Conservation (phyloP, 2,797 vertebrate species). For the Menidia menidia region DNA sequence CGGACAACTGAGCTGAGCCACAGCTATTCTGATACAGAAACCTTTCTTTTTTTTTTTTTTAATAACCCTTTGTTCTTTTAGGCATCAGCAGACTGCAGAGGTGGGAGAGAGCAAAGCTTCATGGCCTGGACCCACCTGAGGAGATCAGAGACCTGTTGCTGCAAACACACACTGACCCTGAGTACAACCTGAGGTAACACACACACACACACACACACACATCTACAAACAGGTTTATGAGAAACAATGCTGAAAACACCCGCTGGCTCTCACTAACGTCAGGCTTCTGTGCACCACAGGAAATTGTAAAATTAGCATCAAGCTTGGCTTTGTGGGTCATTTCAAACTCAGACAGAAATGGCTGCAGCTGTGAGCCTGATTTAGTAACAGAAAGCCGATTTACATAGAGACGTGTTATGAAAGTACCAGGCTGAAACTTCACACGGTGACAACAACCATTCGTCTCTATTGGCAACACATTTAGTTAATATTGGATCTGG, state of each 20-base stretch:
- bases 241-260: too few relatives aligned
- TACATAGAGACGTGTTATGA: background rate
- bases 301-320: too few relatives aligned
- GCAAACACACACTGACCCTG: conserved; percentile 69
- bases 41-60: too few relatives aligned
- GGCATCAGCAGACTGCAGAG: conserved; percentile 89
- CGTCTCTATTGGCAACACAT: too few relatives aligned
- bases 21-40: too few relatives aligned
- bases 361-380: background rate
- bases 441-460: too few relatives aligned
- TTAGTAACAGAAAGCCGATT: background rate
- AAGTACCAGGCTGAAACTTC: background rate
- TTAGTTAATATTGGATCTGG: too few relatives aligned
- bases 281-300: too few relatives aligned
- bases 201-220: conserved; percentile 10
- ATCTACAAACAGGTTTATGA: background rate
- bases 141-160: conserved; percentile 82
- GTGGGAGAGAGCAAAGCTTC: conserved; percentile 87
- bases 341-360: background rate
- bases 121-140: conserved; percentile 85
- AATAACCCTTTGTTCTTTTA: conserved; percentile 38
- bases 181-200: conserved; percentile 62
- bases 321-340: background rate
- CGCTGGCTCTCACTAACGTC: too few relatives aligned
- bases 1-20: too few relatives aligned